A percentile compares a stretch with the other conserved stretches of the same genome.
These are phyloP conservation scores for Phaenicophaeus curvirostris DNA, from an alignment of 2,797 vertebrate genomes.

Conservation along the genomic window DNA sequence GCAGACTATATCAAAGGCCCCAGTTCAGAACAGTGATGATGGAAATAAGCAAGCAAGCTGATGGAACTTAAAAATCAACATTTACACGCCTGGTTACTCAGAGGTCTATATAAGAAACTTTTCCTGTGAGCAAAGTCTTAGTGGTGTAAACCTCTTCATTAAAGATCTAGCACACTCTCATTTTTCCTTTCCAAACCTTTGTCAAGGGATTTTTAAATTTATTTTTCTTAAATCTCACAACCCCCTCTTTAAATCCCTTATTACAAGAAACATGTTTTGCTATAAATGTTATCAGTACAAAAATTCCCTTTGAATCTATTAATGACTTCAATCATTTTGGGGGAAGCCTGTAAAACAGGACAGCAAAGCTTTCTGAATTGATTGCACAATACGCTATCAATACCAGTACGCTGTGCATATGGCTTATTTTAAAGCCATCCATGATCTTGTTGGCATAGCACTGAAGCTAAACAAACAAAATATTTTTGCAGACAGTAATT, in stretches of 20 bases:
- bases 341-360: not conserved
- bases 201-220: not conserved
- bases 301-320: not conserved
- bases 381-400: not conserved
- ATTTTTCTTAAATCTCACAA: not conserved
- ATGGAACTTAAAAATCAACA: not conserved
- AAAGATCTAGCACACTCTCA: not conserved
- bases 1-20: not conserved
- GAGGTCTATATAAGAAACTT: not conserved
- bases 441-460: not conserved
- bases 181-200: not conserved
- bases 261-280: not conserved
- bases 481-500: not conserved
- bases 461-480: not conserved
- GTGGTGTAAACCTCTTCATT: not conserved
- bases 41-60: not conserved
- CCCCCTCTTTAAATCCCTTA: not conserved
- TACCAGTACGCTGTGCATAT: not conserved
- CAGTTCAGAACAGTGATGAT: not conserved
- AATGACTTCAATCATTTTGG: accelerated
- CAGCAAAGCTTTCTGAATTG: not conserved
- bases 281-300: not conserved
- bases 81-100: not conserved
- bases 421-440: conserved; percentile 12
- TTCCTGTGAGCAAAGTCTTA: not conserved